Evolutionary conservation across 2,113 vertebrate species (phyloP).

Genomic region (Rafetus swinhoei): DNA sequence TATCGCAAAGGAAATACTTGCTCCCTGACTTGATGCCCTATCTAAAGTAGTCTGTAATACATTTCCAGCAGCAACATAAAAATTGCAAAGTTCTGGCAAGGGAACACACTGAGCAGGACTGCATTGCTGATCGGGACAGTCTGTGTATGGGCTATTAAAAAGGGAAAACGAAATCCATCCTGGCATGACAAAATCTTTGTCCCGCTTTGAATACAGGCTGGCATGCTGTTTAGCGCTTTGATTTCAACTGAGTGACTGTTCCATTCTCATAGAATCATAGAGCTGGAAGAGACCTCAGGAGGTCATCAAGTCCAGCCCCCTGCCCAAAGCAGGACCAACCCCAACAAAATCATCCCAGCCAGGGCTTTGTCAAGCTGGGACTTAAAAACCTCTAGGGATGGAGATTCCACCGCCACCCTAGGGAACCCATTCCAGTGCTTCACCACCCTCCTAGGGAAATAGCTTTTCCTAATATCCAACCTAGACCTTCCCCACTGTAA

Average conservation of each 20-base stretch:
- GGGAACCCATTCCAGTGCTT: no score
- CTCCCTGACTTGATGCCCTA: rapidly evolving
- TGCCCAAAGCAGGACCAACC: no score
- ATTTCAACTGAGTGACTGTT: background rate
- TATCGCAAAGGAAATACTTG: background rate
- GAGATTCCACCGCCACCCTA: no score
- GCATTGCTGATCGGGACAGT: background rate
- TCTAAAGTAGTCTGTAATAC: rapidly evolving
- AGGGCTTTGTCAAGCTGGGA: no score
- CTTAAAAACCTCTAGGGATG: no score
- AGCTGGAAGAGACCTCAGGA: no score
- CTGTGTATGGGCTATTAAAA: background rate
- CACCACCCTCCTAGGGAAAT: no score
- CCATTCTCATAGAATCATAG: background rate
- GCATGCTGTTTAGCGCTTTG: background rate
- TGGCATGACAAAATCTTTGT: background rate
- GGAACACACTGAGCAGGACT: background rate
- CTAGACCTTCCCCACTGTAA: no score
- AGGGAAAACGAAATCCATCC: background rate
- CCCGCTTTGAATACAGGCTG: background rate
- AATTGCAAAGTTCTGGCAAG: background rate
- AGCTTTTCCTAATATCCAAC: no score
- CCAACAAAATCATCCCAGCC: no score
- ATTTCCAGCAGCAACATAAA: background rate
- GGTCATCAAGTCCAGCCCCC: no score